phyloP scores from a whole-genome alignment of 2,888 invertebrate species.

The Callosobruchus maculatus region DNA sequence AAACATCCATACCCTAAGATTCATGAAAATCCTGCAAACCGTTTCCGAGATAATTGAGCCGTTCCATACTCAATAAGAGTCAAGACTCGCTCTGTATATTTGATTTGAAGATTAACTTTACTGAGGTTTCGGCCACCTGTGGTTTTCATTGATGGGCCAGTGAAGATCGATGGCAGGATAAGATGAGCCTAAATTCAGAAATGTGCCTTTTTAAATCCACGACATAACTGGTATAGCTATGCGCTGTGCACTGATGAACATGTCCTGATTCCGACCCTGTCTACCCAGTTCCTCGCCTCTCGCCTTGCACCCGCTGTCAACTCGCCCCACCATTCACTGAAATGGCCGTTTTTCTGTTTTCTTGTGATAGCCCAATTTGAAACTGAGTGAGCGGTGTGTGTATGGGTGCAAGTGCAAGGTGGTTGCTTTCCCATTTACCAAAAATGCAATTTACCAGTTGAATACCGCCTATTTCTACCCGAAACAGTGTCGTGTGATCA shows the following conservation, averaged over 20 bases:
- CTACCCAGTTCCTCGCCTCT: neutral
- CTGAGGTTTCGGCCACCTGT: too few species aligned
- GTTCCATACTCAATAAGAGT: too few species aligned
- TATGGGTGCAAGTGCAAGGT: slow-evolving; percentile 15
- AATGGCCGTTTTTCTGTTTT: slow-evolving; percentile 5
- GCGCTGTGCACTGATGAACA: neutral
- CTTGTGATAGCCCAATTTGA: slow-evolving; percentile 22
- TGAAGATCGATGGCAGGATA: too few species aligned
- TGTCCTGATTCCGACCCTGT: neutral
- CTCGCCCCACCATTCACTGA: slow-evolving; percentile 4
- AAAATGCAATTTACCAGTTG: neutral
- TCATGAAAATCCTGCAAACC: too few species aligned
- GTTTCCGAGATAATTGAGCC: too few species aligned
- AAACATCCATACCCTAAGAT: too few species aligned
- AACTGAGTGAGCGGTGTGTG: slow-evolving; percentile 14
- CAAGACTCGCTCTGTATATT: too few species aligned
- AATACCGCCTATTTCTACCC: neutral
- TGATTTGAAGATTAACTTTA: too few species aligned
- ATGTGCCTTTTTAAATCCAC: too few species aligned
- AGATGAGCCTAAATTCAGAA: too few species aligned
- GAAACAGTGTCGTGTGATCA: neutral
- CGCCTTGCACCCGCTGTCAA: slow-evolving; percentile 5
- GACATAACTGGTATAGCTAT: too few species aligned
- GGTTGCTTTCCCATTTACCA: slow-evolving; percentile 10
- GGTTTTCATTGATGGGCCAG: too few species aligned